Evolutionary conservation across 2,797 vertebrate genomes (phyloP), one percentile per base, ranked within the genome.

Genomic region (Rhinella marina): DNA sequence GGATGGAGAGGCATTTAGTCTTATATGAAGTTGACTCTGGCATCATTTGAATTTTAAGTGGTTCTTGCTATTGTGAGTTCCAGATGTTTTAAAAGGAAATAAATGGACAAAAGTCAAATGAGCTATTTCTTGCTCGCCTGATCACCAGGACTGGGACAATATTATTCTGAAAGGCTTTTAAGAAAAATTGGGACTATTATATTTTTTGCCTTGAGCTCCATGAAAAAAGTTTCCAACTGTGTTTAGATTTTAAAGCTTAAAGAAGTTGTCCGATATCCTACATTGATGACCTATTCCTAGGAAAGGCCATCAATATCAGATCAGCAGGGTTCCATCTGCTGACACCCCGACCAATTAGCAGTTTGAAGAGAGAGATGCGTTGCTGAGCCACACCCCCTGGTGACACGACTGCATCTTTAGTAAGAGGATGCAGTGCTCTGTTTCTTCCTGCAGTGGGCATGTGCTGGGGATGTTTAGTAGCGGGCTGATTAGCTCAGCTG

Each of bases 1-100:
- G 27, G 85, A 75, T 41, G 21, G 41, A 66, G 78, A 66, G 29
- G 78, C 64, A 73, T 66, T 86, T 86, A 81, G 64, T 32, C 54
- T 7, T 56, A 54, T 14, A n/a, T 27, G 70, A 81, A 81, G 50
- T 57, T 66, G 85, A 79, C 29, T 57, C 27, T 6, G 17, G 62
- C 50, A 81, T 72, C 50, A 81, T 81, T 86, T 81, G 29, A 80
- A 64, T 86, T 86, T 72, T 81, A 86, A 86, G 85, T 86, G 17
- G 50, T 70, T 81, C 64, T 80, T n/a, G 12, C 25, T 29, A 57
- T 56, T 79, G 85, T 32, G 23, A 56, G 19, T 13, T n/a, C n/a
- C 50, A 50, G 54, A 27, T 57, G 54, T 59, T 73, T 12, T 75
- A 13, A 57, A 75, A 78, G 23, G 56, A 64, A 66, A 62, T 62